Base-by-base conservation (phyloP, 1,140 invertebrate genomes). In the Hycleus cichorii region DNA sequence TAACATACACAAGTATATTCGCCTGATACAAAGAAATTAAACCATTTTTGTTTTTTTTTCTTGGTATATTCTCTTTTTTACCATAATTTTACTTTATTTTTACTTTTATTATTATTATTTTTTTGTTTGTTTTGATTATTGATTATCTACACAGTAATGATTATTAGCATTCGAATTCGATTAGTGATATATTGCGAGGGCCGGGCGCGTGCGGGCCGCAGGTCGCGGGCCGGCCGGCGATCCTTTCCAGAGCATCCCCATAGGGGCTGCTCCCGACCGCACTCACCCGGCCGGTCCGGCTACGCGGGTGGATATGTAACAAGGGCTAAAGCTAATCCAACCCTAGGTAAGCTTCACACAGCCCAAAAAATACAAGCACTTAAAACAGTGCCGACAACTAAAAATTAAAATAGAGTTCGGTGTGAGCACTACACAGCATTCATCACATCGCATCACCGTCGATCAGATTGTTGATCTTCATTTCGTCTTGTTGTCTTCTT, bases 281-380 rank as follows among this genome's bases (percentile, higher is more conserved):
- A 69, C 67, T 57, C 70, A 59, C 61, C 61, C 64, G 65, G 58
- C 63, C 65, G 61, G 54, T 63, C 65, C 67, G 65, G 65, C 67
- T 69, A 69, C 67, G 68, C 66, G 71, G 70, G 69, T 73, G 72
- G 72, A 73, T 73, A 73, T 72, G 72, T 73, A 74, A 74, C 72
- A 70, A 74, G 72, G 72, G 71, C 71, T 73, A 74, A 74, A 74
- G 72, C 72, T 73, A 74, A 72, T 74, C 72, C 72, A 73, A 72
- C 70, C 71, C 71, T 72, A 72, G 66, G 67, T 73, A 72, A 74
- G 72, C 72, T 74, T 74, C 72, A 73, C 72, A 74, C 72, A 74
- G 72, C 72, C 72, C 72, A 71, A 73, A 73, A 32, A 72, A 71
- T 71, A 73, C 69, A 72, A 74, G 72, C 72, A 74, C 72, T 74